Base-by-base conservation (phyloP, 2,113 vertebrate genomes). In the Tychaedon coryphoeus region DNA sequence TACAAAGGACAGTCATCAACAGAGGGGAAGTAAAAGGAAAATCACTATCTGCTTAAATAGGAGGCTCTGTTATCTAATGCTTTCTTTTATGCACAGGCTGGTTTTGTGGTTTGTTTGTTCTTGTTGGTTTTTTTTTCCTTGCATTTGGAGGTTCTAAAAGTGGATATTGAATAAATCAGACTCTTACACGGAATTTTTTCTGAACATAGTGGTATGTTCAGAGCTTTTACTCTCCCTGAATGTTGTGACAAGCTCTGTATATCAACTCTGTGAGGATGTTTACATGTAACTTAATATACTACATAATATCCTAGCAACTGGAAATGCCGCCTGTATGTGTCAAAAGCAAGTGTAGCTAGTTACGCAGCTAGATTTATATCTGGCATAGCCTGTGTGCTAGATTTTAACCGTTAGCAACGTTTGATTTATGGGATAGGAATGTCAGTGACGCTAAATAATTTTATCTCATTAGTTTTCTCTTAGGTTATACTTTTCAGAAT, bases 281-380 rank as follows among this genome's bases (percentile, higher is more conserved):
- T 97, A 95, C 91, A 61, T 96, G 88, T 84, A 95, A 90, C 40
- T 93, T 96, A 93, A 94, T 95, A 96, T 54, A 51, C 66, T 92
- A 66, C 69, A 54, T 91, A 53, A 92, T 95, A 94, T 95, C 85
- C 64, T 96, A 94, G 84, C 96, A 97, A 96, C 79, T 97, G 80
- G 71, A 92, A 95, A 95, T 97, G 64, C 67, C 70, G 62, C 26
- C 88, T 69, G 43, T 33, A 67, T 80, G 62, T 95, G 84, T 95
- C 78, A 91, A 97, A 93, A 96, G 66, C 76, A 96, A 88, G n/a
- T 75, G 84, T 89, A 73, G 47, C 73, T 97, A 53, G 83, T 85
- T 97, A 50, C 40, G 14, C 51, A 48, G 94, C 61, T 93, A 91
- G 87, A 97, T 91, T 96, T 96, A 95, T 96, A 96, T 96, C 86